These are phyloP conservation scores for Microtus oregoni DNA, from an alignment of 2,113 vertebrate species.

Conservation along the genomic window DNA sequence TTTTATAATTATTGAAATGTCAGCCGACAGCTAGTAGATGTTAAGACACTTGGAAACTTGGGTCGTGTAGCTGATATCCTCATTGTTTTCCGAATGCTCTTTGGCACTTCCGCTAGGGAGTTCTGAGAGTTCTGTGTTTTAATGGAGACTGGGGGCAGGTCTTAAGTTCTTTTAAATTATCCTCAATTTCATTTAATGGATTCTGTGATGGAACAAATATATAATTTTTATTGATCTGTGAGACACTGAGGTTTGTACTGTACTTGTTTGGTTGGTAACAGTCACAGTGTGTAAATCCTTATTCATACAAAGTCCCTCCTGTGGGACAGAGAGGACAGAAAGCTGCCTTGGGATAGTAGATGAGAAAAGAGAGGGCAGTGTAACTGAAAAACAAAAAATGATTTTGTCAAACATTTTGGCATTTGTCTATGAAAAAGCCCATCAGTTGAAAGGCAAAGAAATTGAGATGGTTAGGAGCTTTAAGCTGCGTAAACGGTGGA, in stretches of 20 bases:
- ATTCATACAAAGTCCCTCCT: slow-evolving; percentile 27
- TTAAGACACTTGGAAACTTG: slow-evolving; percentile 54
- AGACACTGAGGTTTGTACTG: slow-evolving; percentile 46
- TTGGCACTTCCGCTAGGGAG: slow-evolving; percentile 18
- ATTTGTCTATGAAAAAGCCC: slow-evolving; percentile 82
- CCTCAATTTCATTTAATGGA: slow-evolving; percentile 33
- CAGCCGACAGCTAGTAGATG: neutral
- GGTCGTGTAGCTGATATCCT: neutral
- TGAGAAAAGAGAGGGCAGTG: neutral
- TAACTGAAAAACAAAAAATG: slow-evolving; percentile 84
- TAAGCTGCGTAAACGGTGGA: slow-evolving; percentile 87
- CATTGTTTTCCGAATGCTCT: slow-evolving; percentile 38
- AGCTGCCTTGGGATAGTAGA: slow-evolving; percentile 1
- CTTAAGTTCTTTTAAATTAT: slow-evolving; percentile 68
- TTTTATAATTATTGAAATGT: neutral
- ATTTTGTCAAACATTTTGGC: slow-evolving; percentile 88
- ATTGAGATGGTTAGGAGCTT: slow-evolving; percentile 89
- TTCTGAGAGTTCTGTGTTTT: slow-evolving; percentile 59
- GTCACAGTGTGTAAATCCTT: slow-evolving; percentile 76
- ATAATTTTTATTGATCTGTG: slow-evolving; percentile 55
- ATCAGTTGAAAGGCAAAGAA: slow-evolving; percentile 86
- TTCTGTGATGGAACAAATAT: slow-evolving; percentile 31
- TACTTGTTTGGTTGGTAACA: slow-evolving; percentile 63
- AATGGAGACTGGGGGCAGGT: neutral
- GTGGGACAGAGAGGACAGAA: slow-evolving; percentile 67